These are phyloP conservation scores for Lepidurus packardi DNA, from an alignment of 1,140 invertebrate genomes.

Conservation along the genomic window DNA sequence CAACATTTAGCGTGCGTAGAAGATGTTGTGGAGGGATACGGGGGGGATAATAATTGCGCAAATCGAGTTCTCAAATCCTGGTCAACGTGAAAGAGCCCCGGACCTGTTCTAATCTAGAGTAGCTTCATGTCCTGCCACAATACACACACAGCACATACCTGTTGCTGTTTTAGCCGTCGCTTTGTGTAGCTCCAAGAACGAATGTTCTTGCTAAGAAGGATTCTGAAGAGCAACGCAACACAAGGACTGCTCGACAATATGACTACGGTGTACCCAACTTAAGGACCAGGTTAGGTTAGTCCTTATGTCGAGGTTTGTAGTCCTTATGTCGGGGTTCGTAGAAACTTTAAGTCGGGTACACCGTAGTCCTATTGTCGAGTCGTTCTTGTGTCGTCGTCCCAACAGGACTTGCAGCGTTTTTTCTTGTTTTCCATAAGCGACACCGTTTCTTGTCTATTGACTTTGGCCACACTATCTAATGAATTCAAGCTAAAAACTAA, in stretches of 20 bases:
- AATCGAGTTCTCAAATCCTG: background rate
- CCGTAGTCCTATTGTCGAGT: too few relatives aligned
- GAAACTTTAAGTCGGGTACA: too few relatives aligned
- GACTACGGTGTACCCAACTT: too few relatives aligned
- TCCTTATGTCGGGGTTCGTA: too few relatives aligned
- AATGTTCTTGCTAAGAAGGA: background rate
- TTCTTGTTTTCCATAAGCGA: background rate
- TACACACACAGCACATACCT: background rate
- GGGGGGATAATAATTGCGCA: background rate
- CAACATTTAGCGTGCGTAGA: background rate
- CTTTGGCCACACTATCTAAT: background rate
- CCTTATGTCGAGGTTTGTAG: too few relatives aligned
- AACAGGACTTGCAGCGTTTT: background rate
- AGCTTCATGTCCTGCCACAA: background rate
- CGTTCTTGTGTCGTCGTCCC: too few relatives aligned
- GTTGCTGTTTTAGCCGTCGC: conserved; percentile 13
- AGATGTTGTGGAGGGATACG: background rate
- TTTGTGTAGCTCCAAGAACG: background rate
- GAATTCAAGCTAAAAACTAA: background rate
- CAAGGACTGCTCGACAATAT: background rate
- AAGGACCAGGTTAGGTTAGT: too few relatives aligned
- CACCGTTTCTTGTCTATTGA: background rate
- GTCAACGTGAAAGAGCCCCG: background rate
- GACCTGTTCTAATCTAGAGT: conserved; percentile 5
- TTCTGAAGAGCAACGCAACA: background rate